phyloP scores from a whole-genome alignment of 2,797 vertebrate species.

The Microhierax caerulescens region DNA sequence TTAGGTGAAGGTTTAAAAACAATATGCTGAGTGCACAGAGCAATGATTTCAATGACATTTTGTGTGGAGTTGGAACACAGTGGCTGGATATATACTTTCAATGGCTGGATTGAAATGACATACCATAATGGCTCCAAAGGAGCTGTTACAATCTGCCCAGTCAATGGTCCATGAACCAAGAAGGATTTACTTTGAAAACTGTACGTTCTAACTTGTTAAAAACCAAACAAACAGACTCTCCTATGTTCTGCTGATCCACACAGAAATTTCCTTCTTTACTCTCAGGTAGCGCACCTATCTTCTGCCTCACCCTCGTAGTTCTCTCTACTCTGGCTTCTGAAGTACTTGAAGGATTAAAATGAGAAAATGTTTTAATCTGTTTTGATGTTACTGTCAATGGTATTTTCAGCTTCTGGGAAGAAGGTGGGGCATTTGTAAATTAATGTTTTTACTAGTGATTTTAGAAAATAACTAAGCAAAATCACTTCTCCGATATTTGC shows the following conservation, averaged over 20 bases:
- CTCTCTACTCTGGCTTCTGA: neutral
- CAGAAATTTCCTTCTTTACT: neutral
- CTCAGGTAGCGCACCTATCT: neutral
- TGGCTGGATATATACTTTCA: neutral
- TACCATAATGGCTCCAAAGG: slow-evolving; percentile 26
- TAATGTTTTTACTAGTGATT: neutral
- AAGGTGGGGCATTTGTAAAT: neutral
- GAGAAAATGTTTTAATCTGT: neutral
- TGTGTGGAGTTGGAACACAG: neutral
- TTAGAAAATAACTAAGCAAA: neutral
- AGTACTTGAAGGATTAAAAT: neutral
- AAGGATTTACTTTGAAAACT: slow-evolving; percentile 46
- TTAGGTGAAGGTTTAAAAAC: slow-evolving; percentile 11
- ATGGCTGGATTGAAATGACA: slow-evolving; percentile 24
- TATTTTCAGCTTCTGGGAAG: neutral
- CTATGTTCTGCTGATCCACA: neutral
- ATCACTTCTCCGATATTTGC: neutral
- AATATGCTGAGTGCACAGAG: neutral
- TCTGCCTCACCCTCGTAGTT: neutral
- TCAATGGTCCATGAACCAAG: slow-evolving; percentile 52
- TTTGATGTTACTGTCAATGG: neutral
- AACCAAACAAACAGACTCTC: slow-evolving; percentile 32
- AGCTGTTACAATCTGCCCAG: slow-evolving; percentile 45
- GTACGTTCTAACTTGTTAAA: slow-evolving; percentile 30
- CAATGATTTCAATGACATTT: slow-evolving; percentile 21